These are phyloP conservation scores for Anodontia alba DNA, from an alignment of 2,888 invertebrate genomes.

Conservation along the genomic window DNA sequence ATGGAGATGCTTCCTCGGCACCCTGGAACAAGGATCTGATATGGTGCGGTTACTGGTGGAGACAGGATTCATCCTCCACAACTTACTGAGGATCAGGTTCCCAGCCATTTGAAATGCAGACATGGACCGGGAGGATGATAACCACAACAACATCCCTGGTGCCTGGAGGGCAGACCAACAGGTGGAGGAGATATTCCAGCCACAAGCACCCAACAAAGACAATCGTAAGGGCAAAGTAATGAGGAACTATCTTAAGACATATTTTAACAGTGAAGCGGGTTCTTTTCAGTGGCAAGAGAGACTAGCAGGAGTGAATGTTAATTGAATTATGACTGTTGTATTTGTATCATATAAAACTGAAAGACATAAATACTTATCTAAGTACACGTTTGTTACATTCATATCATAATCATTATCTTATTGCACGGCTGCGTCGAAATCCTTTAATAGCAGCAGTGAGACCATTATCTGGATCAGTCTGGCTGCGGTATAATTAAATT, in stretches of 20 bases:
- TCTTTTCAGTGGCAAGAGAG: slow-evolving; percentile 26
- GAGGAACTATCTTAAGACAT: slow-evolving; percentile 22
- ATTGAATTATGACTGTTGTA: slow-evolving; percentile 1
- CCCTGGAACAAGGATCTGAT: slow-evolving; percentile 38
- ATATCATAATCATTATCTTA: slow-evolving; percentile 23
- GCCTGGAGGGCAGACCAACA: slow-evolving; percentile 28
- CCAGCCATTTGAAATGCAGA: slow-evolving; percentile 44
- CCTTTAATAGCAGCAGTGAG: neutral
- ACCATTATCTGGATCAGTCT: neutral
- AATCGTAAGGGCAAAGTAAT: slow-evolving; percentile 25
- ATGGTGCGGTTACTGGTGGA: slow-evolving; percentile 33
- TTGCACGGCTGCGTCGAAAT: slow-evolving; percentile 12
- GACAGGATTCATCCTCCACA: slow-evolving; percentile 43
- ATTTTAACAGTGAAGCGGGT: slow-evolving; percentile 25
- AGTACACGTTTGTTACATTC: neutral
- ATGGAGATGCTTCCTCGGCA: slow-evolving; percentile 32
- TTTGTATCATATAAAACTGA: slow-evolving; percentile 17
- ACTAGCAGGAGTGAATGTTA: slow-evolving; percentile 30
- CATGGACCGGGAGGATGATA: slow-evolving; percentile 21
- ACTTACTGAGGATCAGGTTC: slow-evolving; percentile 49
- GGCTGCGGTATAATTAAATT: no score
- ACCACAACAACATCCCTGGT: slow-evolving; percentile 29
- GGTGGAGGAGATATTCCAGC: slow-evolving; percentile 20
- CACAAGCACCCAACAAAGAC: slow-evolving; percentile 19
- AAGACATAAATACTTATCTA: neutral